Evolutionary conservation across 2,888 invertebrate species (phyloP).

Genomic region (Anodontia alba): DNA sequence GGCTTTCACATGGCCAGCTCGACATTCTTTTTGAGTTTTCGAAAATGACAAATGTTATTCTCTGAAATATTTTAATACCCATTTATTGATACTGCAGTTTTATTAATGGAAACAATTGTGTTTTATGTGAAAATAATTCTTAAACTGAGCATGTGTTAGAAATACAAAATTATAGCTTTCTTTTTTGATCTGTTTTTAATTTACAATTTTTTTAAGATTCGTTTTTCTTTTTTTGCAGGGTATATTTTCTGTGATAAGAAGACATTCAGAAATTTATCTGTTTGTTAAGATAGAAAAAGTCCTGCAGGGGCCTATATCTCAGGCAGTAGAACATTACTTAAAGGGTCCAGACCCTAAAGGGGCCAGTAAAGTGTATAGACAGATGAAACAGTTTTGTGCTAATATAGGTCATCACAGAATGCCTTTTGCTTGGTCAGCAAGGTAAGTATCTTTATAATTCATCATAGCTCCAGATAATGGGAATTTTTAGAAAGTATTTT

Average conservation of each 20-base stretch:
- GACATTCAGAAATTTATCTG: constrained; percentile 94
- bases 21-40: too few relatives aligned
- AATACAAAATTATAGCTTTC: too few relatives aligned
- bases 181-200: too few relatives aligned
- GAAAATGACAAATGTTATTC: too few relatives aligned
- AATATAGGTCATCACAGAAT: constrained; percentile 95
- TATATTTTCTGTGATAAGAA: constrained; percentile 94
- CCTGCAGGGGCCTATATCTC: constrained; percentile 92
- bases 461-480: too few relatives aligned
- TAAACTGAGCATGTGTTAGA: too few relatives aligned
- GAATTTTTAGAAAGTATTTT: constrained; percentile 29
- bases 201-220: too few relatives aligned
- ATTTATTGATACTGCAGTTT: too few relatives aligned
- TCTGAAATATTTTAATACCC: too few relatives aligned
- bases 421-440: constrained; percentile 98
- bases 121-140: too few relatives aligned
- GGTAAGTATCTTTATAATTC: constrained; percentile 79
- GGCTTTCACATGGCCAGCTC: too few relatives aligned
- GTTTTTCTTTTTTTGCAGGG: constrained; percentile 89
- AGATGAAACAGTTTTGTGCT: constrained; percentile 91
- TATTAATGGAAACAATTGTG: too few relatives aligned
- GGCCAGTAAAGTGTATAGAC: constrained; percentile 86
- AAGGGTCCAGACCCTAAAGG: constrained; percentile 83
- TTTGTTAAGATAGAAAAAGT: constrained; percentile 98
- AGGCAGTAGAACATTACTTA: constrained; percentile 94